Conservation (phyloP, 2,888 invertebrate genomes). For the Himalopsyche tibetana region DNA sequence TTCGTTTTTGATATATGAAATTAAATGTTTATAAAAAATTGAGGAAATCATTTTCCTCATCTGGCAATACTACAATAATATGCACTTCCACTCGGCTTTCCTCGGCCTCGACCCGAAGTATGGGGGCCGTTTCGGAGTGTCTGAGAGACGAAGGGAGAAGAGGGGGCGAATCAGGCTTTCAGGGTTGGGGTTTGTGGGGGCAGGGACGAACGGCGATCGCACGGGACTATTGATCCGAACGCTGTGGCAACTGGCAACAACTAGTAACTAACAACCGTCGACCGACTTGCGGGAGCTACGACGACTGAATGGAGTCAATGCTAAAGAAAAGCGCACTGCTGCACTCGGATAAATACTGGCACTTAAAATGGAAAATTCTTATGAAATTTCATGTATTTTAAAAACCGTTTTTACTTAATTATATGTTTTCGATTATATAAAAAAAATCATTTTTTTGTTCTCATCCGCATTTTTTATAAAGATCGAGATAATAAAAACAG, state of each 20-base stretch:
- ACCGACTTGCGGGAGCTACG: constrained; percentile 15
- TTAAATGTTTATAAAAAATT: background rate
- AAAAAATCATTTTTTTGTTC: no score
- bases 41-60: background rate
- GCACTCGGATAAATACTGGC: background rate
- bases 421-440: no score
- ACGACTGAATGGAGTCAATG: background rate
- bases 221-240: constrained; percentile 73
- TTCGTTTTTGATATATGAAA: no score
- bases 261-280: constrained; percentile 15
- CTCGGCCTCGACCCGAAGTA: constrained; percentile 8
- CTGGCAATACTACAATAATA: background rate
- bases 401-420: no score
- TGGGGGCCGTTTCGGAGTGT: background rate
- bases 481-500: no score
- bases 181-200: constrained; percentile 52
- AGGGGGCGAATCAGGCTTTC: constrained; percentile 18
- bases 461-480: no score
- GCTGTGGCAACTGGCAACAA: constrained; percentile 62
- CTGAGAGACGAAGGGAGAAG: constrained; percentile 43
- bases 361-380: no score
- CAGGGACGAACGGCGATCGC: constrained; percentile 66
- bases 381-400: no score
- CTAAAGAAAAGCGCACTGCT: background rate
- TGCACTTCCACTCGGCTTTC: background rate